Conservation (phyloP, 2,113 vertebrate genomes). For the Pelusios castaneus region DNA sequence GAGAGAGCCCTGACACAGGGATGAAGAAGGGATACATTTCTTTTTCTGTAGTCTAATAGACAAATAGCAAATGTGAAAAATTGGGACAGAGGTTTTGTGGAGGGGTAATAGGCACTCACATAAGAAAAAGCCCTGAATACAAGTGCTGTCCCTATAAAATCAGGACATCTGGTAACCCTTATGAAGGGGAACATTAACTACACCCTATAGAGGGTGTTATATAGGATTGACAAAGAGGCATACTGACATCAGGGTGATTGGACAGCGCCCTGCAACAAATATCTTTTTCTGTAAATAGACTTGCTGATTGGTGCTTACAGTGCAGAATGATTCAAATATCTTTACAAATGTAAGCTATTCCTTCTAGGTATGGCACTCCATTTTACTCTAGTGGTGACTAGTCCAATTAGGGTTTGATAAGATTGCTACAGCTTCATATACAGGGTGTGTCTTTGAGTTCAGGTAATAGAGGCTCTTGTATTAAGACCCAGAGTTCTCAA, state of each 20-base stretch:
- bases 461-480: too few species aligned
- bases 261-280: neutral
- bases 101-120: too few species aligned
- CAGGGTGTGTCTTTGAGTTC: neutral
- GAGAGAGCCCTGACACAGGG: neutral
- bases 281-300: neutral
- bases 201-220: neutral
- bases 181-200: neutral
- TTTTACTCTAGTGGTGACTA: neutral
- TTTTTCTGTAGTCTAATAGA: neutral
- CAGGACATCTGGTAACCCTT: too few species aligned
- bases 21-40: neutral
- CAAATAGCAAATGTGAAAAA: too few species aligned
- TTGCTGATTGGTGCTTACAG: neutral
- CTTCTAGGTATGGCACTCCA: neutral
- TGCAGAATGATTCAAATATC: neutral
- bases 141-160: too few species aligned
- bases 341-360: neutral
- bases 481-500: neutral
- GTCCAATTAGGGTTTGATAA: neutral
- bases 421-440: neutral
- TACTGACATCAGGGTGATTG: neutral
- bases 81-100: too few species aligned
- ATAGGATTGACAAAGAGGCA: neutral
- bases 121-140: too few species aligned